Conservation (phyloP, 2,888 invertebrate genomes). For the Agriopis marginaria region DNA sequence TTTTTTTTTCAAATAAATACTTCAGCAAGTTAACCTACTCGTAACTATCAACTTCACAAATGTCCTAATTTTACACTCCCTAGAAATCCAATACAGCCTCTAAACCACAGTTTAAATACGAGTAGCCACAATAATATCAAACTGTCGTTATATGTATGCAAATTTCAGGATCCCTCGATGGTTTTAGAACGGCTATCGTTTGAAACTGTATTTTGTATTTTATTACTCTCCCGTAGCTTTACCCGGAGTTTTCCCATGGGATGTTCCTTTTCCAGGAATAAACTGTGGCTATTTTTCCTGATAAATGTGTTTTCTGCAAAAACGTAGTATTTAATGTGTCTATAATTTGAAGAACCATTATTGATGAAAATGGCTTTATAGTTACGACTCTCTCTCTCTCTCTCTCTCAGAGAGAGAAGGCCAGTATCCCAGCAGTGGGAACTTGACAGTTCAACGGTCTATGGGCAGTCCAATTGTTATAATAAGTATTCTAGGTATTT, state of each 20-base stretch:
- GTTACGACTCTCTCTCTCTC: no score
- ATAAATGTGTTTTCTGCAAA: no score
- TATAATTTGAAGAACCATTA: no score
- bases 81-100: background rate
- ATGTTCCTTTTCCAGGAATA: background rate
- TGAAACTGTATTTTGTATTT: constrained; percentile 2
- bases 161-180: constrained; percentile 3
- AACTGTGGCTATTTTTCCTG: background rate
- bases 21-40: no score
- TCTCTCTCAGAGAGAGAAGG: no score
- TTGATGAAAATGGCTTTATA: no score
- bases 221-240: background rate
- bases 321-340: no score
- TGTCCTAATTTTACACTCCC: background rate
- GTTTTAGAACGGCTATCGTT: constrained; percentile 12
- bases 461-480: no score
- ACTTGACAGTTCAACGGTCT: no score
- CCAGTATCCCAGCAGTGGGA: no score
- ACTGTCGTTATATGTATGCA: constrained; percentile 17
- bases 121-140: constrained; percentile 1
- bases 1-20: no score
- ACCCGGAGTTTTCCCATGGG: background rate
- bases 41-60: background rate
- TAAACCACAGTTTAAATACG: background rate
- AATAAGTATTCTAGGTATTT: no score